These are phyloP conservation scores for Microplitis demolitor DNA, from an alignment of 1,140 invertebrate species.

Conservation along the genomic window DNA sequence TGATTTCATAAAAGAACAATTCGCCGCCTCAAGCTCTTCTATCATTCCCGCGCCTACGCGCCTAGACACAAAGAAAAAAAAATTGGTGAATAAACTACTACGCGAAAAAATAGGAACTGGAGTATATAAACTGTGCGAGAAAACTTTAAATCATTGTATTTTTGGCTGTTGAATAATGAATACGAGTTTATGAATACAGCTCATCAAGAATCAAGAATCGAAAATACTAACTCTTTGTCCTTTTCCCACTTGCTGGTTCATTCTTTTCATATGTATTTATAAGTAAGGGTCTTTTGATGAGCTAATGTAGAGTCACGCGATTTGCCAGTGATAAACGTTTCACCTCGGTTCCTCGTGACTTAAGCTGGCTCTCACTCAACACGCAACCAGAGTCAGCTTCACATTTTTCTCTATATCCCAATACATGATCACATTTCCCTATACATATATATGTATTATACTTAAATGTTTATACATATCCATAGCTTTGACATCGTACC, in stretches of 20 bases:
- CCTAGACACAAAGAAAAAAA: slow-evolving; percentile 7
- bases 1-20: slow-evolving; percentile 27
- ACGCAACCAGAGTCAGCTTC: slow-evolving; percentile 36
- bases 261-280: slow-evolving; percentile 2
- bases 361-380: slow-evolving; percentile 37
- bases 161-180: slow-evolving; percentile 9
- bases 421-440: not conserved
- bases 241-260: not conserved
- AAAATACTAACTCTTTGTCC: not conserved
- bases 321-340: slow-evolving; percentile 45
- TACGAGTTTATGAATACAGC: not conserved
- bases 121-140: not conserved
- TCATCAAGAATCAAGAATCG: slow-evolving; percentile 1
- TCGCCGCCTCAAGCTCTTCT: slow-evolving; percentile 5
- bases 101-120: not conserved
- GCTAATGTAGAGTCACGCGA: slow-evolving; percentile 44
- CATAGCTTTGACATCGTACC: not conserved
- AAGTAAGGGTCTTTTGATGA: slow-evolving; percentile 35
- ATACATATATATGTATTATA: not conserved
- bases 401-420: not conserved
- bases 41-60: not conserved
- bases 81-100: not conserved
- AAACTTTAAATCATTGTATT: slow-evolving; percentile 18
- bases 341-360: slow-evolving; percentile 38
- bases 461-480: too few species aligned